A percentile compares a stretch with the other conserved stretches of the same genome.
Evolutionary conservation across 2,888 invertebrate genomes (phyloP).

Genomic region (Andrena praecox): DNA sequence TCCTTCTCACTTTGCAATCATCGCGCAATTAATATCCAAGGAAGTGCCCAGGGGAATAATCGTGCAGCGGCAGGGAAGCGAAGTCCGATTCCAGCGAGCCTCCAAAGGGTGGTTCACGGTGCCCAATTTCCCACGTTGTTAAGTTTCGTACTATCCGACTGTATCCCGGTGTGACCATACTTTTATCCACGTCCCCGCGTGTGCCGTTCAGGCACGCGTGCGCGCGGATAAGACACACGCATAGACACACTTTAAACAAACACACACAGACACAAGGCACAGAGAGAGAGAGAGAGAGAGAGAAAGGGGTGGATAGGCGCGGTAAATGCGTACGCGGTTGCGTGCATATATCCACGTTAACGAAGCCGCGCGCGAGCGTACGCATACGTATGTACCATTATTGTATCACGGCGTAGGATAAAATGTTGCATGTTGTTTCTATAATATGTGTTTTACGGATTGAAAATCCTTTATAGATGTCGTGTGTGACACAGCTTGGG

Average conservation of each 20-base stretch:
- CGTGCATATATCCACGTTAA: constrained; percentile 42
- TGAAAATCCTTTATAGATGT: constrained; percentile 83
- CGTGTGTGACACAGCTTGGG: constrained; percentile 80
- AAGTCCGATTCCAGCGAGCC: neutral
- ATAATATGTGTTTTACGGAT: constrained; percentile 84
- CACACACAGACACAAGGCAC: constrained; percentile 16
- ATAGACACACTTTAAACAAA: constrained; percentile 24
- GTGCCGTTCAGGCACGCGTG: constrained; percentile 8
- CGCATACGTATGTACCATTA: constrained; percentile 74
- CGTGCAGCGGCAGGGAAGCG: neutral
- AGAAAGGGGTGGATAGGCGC: constrained; percentile 25
- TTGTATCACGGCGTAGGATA: constrained; percentile 82
- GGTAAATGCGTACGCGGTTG: constrained; percentile 49
- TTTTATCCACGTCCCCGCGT: constrained; percentile 49
- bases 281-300: neutral
- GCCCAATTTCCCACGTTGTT: constrained; percentile 22
- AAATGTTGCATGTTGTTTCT: constrained; percentile 85
- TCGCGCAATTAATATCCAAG: too few species aligned
- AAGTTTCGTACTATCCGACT: constrained; percentile 42
- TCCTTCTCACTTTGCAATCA: too few species aligned
- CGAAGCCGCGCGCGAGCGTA: constrained; percentile 46
- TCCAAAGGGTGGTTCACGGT: neutral
- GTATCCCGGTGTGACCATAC: constrained; percentile 63
- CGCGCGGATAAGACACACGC: constrained; percentile 26
- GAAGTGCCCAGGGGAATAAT: too few species aligned